Percentiles rank a stretch among this genome's conserved stretches.
These are phyloP conservation scores for Prinia subflava DNA, from an alignment of 2,113 vertebrate species.

Conservation along the genomic window DNA sequence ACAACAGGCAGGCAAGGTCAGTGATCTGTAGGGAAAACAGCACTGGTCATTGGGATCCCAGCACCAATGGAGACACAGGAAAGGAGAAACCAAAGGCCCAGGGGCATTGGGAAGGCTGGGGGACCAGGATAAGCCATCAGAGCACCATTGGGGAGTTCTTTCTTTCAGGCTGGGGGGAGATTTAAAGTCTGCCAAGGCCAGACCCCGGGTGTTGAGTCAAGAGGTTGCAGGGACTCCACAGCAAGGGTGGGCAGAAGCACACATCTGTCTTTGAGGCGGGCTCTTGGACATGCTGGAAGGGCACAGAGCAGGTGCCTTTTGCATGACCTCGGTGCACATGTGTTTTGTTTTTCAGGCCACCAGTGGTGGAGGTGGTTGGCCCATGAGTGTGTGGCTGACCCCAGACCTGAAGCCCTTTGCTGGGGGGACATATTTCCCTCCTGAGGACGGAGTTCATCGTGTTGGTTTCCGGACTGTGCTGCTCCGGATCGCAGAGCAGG, in stretches of 20 bases:
- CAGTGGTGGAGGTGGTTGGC: conserved; percentile 92
- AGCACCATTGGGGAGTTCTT: too few species aligned
- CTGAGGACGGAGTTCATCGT: conserved; percentile 78
- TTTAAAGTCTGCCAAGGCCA: too few species aligned
- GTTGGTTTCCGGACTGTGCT: conserved; percentile 88
- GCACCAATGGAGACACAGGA: too few species aligned
- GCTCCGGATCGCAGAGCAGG: conserved; percentile 84
- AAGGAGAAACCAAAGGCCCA: too few species aligned
- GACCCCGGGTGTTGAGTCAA: too few species aligned
- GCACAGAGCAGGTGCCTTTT: neutral
- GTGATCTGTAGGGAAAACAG: too few species aligned
- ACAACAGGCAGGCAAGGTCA: too few species aligned
- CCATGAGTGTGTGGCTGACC: conserved; percentile 96
- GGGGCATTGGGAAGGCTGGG: too few species aligned
- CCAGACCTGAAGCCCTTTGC: conserved; percentile 88
- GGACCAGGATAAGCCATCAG: too few species aligned
- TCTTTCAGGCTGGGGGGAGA: too few species aligned
- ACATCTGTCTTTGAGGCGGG: rapidly evolving
- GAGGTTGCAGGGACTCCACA: too few species aligned
- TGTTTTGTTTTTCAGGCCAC: conserved; percentile 76
- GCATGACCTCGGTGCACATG: rapidly evolving
- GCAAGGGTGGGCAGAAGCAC: neutral
- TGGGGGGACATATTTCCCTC: conserved; percentile 93
- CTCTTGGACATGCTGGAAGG: neutral
- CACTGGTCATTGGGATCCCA: too few species aligned